phyloP scores from a whole-genome alignment of 2,888 invertebrate species.

The Cosmopolites sordidus region DNA sequence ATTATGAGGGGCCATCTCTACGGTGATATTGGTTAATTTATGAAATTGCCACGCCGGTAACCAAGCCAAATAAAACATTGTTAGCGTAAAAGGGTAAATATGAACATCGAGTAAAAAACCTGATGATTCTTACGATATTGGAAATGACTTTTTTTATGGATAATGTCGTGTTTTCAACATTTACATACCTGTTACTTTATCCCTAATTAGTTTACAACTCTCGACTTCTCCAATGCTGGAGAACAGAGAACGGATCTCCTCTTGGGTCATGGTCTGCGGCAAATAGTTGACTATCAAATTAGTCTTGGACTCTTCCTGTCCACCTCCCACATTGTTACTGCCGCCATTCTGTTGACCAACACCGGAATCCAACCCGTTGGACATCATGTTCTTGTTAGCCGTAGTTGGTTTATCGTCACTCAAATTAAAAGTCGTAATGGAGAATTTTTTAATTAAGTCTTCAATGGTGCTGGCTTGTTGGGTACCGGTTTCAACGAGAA shows the following conservation, averaged over 20 bases:
- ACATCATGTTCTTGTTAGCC: constrained; percentile 60
- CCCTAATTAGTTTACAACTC: constrained; percentile 97
- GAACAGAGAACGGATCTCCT: constrained; percentile 96
- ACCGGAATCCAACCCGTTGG: constrained; percentile 78
- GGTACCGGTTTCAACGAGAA: constrained; percentile 26
- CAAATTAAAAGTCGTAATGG: constrained; percentile 37
- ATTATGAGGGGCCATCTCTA: no score
- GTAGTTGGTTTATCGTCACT: constrained; percentile 35
- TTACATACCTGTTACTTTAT: constrained; percentile 85
- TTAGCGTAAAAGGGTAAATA: no score
- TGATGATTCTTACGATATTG: no score
- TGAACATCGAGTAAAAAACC: no score
- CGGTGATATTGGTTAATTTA: no score
- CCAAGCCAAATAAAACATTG: no score
- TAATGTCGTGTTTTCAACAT: neutral
- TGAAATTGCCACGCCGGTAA: no score
- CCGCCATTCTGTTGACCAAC: constrained; percentile 81
- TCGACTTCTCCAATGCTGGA: constrained; percentile 98
- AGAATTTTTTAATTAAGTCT: constrained; percentile 35
- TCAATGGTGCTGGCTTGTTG: constrained; percentile 35
- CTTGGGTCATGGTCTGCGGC: constrained; percentile 99
- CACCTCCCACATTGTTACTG: constrained; percentile 53
- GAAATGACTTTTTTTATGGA: neutral
- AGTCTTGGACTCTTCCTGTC: constrained; percentile 91
- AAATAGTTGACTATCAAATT: constrained; percentile 99